phyloP scores from a whole-genome alignment of 2,797 vertebrate species.

The Heteromormyrus szaboi region DNA sequence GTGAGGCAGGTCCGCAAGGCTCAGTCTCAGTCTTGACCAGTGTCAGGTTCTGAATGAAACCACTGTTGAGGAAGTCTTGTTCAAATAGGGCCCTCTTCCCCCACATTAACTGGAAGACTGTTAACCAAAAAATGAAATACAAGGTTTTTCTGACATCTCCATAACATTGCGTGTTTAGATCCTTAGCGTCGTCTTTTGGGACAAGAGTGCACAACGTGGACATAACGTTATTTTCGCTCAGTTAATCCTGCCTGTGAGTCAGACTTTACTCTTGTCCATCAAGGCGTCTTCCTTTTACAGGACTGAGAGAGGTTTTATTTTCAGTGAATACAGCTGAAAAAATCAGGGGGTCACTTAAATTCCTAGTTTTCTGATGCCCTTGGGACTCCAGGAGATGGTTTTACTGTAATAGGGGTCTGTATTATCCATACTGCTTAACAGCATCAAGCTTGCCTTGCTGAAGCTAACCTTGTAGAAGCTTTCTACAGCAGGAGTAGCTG shows the following conservation, averaged over 20 bases:
- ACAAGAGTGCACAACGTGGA: neutral
- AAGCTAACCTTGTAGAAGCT: neutral
- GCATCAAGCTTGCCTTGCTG: neutral
- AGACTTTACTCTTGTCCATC: neutral
- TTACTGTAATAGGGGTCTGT: neutral
- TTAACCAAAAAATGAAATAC: neutral
- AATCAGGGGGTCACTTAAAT: neutral
- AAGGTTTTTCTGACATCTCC: neutral
- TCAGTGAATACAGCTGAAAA: neutral
- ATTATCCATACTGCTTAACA: neutral
- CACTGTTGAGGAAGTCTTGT: neutral
- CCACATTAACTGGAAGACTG: neutral
- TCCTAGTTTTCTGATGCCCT: neutral
- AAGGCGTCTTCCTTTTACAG: neutral
- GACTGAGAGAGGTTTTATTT: neutral
- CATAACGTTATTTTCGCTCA: neutral
- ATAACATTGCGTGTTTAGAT: neutral
- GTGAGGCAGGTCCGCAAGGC: neutral
- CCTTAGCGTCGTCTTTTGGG: neutral
- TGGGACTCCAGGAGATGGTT: neutral
- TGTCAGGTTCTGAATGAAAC: neutral
- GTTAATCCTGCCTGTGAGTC: neutral
- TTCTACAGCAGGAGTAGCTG: neutral
- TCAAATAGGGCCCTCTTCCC: neutral
- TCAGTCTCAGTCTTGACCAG: neutral